A percentile compares a stretch with the other conserved stretches of the same genome.
phyloP scores from a whole-genome alignment of 1,140 invertebrate genomes.

The Chironomus striatipennis region DNA sequence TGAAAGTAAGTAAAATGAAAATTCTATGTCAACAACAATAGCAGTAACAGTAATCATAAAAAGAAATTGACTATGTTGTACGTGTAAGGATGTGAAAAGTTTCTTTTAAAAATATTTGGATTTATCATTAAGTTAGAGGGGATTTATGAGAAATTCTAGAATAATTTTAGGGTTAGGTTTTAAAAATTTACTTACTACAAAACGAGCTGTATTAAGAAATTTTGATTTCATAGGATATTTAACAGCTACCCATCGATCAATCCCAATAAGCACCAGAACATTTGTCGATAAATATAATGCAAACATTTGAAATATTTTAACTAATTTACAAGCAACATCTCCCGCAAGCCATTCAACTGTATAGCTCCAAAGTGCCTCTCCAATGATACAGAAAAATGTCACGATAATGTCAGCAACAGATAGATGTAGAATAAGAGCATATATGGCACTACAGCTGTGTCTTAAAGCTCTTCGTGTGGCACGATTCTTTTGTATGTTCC shows the following conservation, averaged over 20 bases:
- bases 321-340: slow-evolving; percentile 64
- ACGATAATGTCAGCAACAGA: slow-evolving; percentile 69
- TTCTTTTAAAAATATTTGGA: not conserved
- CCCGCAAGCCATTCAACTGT: slow-evolving; percentile 73
- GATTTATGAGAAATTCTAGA: no score
- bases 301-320: slow-evolving; percentile 76
- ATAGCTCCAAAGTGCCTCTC: slow-evolving; percentile 69
- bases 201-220: slow-evolving; percentile 10
- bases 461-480: slow-evolving; percentile 43
- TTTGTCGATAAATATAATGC: slow-evolving; percentile 77
- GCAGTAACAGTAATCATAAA: not conserved
- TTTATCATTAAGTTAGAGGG: no score
- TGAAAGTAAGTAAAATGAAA: slow-evolving; percentile 49
- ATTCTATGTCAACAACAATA: not conserved
- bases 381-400: slow-evolving; percentile 67
- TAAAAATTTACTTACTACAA: slow-evolving; percentile 18
- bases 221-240: slow-evolving; percentile 63
- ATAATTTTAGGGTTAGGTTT: no score
- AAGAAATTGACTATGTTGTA: no score
- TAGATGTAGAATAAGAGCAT: slow-evolving; percentile 66
- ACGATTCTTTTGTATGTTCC: slow-evolving; percentile 56
- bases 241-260: slow-evolving; percentile 72
- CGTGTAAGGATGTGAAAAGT: not conserved
- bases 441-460: slow-evolving; percentile 59
- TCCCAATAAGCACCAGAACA: slow-evolving; percentile 68